Evolutionary conservation across 2,113 vertebrate genomes (phyloP).

Genomic region (Forbesichthys papilliferus): DNA sequence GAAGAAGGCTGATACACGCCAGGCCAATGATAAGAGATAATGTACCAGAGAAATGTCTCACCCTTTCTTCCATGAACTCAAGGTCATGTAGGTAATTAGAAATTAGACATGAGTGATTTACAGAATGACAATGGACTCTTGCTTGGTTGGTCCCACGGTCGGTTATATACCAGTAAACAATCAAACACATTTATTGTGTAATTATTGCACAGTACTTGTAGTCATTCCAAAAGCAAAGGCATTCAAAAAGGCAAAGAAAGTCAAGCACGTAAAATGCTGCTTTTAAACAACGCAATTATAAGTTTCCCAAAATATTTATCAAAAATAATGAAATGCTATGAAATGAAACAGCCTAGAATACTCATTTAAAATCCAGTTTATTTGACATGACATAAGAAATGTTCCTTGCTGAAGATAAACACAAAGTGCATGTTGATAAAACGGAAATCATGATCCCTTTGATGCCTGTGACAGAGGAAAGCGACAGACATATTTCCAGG

Average conservation of each 20-base stretch:
- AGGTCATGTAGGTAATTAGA: background rate
- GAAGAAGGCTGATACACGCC: background rate
- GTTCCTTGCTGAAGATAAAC: background rate
- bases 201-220: background rate
- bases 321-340: too few relatives aligned
- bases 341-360: background rate
- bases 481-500: slow-evolving; percentile 28
- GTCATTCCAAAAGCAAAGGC: slow-evolving; percentile 1
- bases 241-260: background rate
- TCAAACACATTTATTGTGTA: background rate
- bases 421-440: slow-evolving; percentile 32
- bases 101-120: background rate
- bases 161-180: background rate
- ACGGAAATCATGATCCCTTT: background rate
- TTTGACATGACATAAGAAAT: background rate
- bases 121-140: background rate
- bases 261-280: too few relatives aligned
- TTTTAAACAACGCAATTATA: too few relatives aligned
- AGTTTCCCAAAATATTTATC: too few relatives aligned
- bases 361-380: background rate
- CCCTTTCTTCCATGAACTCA: background rate
- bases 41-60: background rate
- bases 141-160: background rate
- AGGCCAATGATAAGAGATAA: background rate
- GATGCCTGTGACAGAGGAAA: slow-evolving; percentile 9